phyloP scores from a whole-genome alignment of 2,113 vertebrate genomes.

The Esox niger region DNA sequence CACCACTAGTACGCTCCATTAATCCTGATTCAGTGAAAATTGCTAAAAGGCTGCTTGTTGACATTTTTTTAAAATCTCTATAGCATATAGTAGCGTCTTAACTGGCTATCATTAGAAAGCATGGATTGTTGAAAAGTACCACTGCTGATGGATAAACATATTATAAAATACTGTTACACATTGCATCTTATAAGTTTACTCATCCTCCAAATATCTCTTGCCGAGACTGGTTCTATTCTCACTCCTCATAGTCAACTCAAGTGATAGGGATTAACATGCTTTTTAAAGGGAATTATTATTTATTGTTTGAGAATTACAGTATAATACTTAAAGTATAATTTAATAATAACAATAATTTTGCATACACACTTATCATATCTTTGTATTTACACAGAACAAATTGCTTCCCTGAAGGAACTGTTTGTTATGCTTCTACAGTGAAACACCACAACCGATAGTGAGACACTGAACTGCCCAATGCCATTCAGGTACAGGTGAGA shows the following conservation, averaged over 20 bases:
- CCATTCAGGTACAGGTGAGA: conserved; percentile 20
- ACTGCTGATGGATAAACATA: not conserved
- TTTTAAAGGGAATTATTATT: not conserved
- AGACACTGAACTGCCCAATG: too few relatives aligned
- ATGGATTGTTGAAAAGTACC: not conserved
- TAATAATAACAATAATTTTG: not conserved
- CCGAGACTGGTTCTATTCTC: too few relatives aligned
- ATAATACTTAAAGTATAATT: too few relatives aligned
- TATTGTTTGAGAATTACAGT: too few relatives aligned
- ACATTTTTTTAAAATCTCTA: not conserved
- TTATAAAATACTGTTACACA: not conserved
- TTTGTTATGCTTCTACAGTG: not conserved
- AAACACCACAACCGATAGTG: not conserved
- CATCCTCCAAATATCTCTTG: too few relatives aligned
- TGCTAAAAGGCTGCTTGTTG: conserved; percentile 8
- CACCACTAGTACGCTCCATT: not conserved
- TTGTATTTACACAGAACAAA: too few relatives aligned
- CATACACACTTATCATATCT: not conserved
- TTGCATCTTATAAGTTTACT: too few relatives aligned
- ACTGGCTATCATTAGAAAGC: not conserved
- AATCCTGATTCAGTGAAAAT: not conserved
- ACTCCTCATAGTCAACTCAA: too few relatives aligned
- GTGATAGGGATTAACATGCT: too few relatives aligned
- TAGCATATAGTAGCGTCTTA: conserved; percentile 1
- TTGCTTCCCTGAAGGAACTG: not conserved